phyloP scores from a whole-genome alignment of 2,113 vertebrate species.

The Corythoichthys haematopterus region DNA sequence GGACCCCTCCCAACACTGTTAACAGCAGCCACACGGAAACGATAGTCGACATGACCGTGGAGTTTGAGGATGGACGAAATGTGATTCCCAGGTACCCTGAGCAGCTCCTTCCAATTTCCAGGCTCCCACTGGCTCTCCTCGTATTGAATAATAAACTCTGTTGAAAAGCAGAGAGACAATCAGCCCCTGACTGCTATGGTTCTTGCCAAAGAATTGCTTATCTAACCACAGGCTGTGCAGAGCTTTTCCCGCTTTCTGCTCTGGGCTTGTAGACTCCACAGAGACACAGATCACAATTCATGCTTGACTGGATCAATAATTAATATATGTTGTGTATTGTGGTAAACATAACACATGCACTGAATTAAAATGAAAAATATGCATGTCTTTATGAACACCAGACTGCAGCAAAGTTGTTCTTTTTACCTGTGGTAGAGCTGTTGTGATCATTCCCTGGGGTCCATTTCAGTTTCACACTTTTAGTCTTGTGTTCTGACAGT shows the following conservation, averaged over 20 bases:
- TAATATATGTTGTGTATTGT: slow-evolving; percentile 24
- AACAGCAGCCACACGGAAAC: slow-evolving; percentile 78
- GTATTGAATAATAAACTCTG: slow-evolving; percentile 89
- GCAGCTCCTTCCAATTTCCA: slow-evolving; percentile 81
- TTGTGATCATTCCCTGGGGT: slow-evolving; percentile 81
- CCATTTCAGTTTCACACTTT: slow-evolving; percentile 85
- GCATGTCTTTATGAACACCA: slow-evolving; percentile 7
- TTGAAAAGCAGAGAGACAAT: slow-evolving; percentile 42
- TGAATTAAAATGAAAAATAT: slow-evolving; percentile 7
- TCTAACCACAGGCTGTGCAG: slow-evolving; percentile 43
- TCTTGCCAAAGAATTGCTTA: slow-evolving; percentile 41
- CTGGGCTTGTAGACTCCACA: slow-evolving; percentile 22
- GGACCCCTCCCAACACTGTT: slow-evolving; percentile 81
- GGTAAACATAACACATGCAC: slow-evolving; percentile 27
- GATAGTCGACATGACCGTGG: slow-evolving; percentile 80
- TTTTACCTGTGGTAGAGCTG: slow-evolving; percentile 82
- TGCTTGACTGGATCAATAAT: slow-evolving; percentile 43
- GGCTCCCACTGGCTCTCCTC: slow-evolving; percentile 83
- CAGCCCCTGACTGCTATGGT: slow-evolving; percentile 14
- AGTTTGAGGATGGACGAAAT: slow-evolving; percentile 70
- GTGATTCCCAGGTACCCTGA: slow-evolving; percentile 68
- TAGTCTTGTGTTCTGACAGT: slow-evolving; percentile 79
- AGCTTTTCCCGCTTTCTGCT: slow-evolving; percentile 31
- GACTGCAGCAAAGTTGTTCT: slow-evolving; percentile 12
- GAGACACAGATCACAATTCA: slow-evolving; percentile 39